phyloP scores from a whole-genome alignment of 2,888 invertebrate genomes.

The Leptarthrus brevirostris region DNA sequence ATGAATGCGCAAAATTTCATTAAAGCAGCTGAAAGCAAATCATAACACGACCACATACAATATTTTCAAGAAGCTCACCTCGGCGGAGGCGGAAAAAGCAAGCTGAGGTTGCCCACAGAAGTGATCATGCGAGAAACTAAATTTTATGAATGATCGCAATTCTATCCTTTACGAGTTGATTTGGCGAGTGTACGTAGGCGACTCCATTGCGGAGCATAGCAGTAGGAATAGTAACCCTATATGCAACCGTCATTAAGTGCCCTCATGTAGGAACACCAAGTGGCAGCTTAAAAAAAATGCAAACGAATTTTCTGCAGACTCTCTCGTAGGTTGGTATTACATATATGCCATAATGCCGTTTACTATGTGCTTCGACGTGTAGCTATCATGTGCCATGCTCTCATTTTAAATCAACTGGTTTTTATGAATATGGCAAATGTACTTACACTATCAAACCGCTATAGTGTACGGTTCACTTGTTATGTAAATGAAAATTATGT shows the following conservation, averaged over 20 bases:
- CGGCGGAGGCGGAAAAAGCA: not conserved
- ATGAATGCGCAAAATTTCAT: too few species aligned
- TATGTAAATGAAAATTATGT: too few species aligned
- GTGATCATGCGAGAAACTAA: slow-evolving; percentile 39
- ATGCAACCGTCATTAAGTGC: slow-evolving; percentile 1
- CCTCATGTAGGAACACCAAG: slow-evolving; percentile 18
- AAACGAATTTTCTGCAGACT: slow-evolving; percentile 20
- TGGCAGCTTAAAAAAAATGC: slow-evolving; percentile 32
- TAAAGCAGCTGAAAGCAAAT: not conserved
- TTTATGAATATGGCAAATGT: too few species aligned
- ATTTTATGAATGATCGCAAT: slow-evolving; percentile 37
- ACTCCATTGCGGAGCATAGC: not conserved
- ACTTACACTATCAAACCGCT: slow-evolving; percentile 38
- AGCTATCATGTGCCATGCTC: not conserved
- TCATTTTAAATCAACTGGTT: slow-evolving; percentile 4
- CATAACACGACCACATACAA: too few species aligned
- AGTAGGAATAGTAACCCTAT: slow-evolving; percentile 11
- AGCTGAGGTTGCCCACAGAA: slow-evolving; percentile 24
- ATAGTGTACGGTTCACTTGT: too few species aligned
- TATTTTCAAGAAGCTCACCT: too few species aligned
- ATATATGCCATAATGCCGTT: not conserved
- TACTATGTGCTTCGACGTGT: not conserved
- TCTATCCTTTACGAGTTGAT: slow-evolving; percentile 6
- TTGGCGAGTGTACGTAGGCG: slow-evolving; percentile 15
- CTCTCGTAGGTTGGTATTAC: slow-evolving; percentile 9